phyloP scores from a whole-genome alignment of 35 echinoderm and acorn worm genomes.

The Heliocidaris erythrogramma region DNA sequence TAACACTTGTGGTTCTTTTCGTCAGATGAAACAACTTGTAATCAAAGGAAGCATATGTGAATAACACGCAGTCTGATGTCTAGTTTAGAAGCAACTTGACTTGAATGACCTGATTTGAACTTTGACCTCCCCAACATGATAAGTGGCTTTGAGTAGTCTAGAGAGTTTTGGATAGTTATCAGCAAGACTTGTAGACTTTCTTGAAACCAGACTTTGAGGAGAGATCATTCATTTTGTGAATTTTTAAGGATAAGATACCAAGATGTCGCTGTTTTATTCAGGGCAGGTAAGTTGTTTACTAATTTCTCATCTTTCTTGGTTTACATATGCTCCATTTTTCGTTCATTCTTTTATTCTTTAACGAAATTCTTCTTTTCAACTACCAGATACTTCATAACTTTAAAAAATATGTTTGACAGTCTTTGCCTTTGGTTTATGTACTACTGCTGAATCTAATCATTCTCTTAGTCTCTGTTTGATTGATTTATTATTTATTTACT shows the following conservation, averaged over 20 bases:
- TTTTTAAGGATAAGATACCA: constrained; percentile 22
- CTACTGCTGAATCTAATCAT: too few species aligned
- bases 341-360: too few species aligned
- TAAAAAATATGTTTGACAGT: too few species aligned
- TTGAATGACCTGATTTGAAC: constrained; percentile 9
- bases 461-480: too few species aligned
- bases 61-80: background rate
- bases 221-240: background rate
- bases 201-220: constrained; percentile 18
- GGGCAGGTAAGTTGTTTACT: background rate
- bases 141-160: background rate
- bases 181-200: constrained; percentile 36
- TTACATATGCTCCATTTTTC: background rate
- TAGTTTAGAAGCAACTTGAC: background rate
- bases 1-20: background rate
- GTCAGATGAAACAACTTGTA: background rate
- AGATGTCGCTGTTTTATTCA: constrained; percentile 44
- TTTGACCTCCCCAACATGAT: background rate
- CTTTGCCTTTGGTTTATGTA: too few species aligned
- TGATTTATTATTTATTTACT: too few species aligned
- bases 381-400: too few species aligned
- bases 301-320: background rate
- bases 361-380: too few species aligned
- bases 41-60: background rate
- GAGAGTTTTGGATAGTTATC: constrained; percentile 35